phyloP scores from a whole-genome alignment of 2,797 vertebrate genomes.

The Phrynocephalus vlangalii region DNA sequence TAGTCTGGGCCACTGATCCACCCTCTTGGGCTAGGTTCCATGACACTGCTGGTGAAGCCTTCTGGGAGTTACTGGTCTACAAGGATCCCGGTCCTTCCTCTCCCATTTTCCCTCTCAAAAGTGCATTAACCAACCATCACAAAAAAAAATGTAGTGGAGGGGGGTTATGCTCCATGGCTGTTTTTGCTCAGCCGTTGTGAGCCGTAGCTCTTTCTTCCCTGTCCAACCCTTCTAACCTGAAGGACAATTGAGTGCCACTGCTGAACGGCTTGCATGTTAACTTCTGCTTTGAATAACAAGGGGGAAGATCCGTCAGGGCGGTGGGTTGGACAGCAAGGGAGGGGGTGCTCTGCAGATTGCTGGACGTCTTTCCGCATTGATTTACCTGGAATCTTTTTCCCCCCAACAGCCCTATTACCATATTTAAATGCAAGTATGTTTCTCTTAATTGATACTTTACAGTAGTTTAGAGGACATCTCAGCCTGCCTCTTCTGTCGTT shows the following conservation, averaged over 20 bases:
- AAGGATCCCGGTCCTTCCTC: no score
- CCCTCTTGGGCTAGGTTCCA: no score
- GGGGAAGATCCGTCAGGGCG: not conserved
- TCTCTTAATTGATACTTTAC: slow-evolving; percentile 75
- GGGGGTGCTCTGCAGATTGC: slow-evolving; percentile 12
- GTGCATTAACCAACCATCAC: not conserved
- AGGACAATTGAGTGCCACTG: rapidly evolving
- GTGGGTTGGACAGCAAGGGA: not conserved
- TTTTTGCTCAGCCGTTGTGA: rapidly evolving
- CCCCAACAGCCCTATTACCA: slow-evolving; percentile 83
- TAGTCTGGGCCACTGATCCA: no score
- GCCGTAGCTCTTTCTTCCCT: not conserved
- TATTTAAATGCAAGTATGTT: slow-evolving; percentile 88
- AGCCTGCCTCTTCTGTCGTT: slow-evolving; percentile 67
- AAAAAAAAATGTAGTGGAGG: no score
- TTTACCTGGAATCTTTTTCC: slow-evolving; percentile 76
- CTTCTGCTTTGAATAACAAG: rapidly evolving
- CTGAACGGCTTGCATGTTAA: not conserved
- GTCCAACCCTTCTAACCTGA: rapidly evolving
- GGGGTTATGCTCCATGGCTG: no score
- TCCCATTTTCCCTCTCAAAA: no score
- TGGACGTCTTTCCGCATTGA: slow-evolving; percentile 46
- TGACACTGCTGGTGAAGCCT: no score
- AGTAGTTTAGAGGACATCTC: slow-evolving; percentile 75
- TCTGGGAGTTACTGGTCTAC: no score